A percentile compares a stretch with the other conserved stretches of the same genome.
phyloP scores from a whole-genome alignment of 37 sponge, comb jelly and placozoan genomes.

The Cliona cf. orientalis region DNA sequence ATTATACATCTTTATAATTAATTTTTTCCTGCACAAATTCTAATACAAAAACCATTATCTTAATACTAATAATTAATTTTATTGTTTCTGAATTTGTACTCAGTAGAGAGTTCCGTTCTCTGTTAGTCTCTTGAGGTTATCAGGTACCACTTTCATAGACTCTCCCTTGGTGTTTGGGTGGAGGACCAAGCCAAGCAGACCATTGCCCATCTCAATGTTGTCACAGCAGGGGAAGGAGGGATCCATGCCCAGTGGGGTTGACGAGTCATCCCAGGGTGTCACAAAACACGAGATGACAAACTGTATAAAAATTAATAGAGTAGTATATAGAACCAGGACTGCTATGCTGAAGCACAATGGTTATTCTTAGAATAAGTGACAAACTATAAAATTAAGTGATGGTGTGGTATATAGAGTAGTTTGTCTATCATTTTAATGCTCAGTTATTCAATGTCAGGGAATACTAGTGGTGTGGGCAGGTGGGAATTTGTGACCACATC shows the following conservation, averaged over 20 bases:
- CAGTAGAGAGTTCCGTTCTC: background rate
- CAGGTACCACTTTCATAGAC: background rate
- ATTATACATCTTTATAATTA: too few relatives aligned
- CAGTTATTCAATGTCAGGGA: too few relatives aligned
- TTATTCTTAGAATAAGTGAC: background rate
- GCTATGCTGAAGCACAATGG: too few relatives aligned
- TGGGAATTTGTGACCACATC: too few relatives aligned
- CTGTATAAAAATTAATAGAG: background rate
- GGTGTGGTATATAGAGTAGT: too few relatives aligned
- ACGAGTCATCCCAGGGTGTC: background rate
- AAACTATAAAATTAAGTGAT: background rate
- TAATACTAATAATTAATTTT: too few relatives aligned
- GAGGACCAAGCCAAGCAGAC: background rate
- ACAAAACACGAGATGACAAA: background rate
- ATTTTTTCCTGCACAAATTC: too few relatives aligned
- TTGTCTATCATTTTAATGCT: too few relatives aligned
- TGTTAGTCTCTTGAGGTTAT: background rate
- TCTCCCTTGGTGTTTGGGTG: background rate
- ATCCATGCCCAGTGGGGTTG: background rate
- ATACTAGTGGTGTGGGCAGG: too few relatives aligned
- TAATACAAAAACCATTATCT: too few relatives aligned
- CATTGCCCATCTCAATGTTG: constrained; percentile 1
- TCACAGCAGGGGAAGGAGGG: background rate
- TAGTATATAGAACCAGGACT: too few relatives aligned
- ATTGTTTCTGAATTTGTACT: too few relatives aligned